phyloP scores from a whole-genome alignment of 2,113 vertebrate genomes.

The Salminus brasiliensis region DNA sequence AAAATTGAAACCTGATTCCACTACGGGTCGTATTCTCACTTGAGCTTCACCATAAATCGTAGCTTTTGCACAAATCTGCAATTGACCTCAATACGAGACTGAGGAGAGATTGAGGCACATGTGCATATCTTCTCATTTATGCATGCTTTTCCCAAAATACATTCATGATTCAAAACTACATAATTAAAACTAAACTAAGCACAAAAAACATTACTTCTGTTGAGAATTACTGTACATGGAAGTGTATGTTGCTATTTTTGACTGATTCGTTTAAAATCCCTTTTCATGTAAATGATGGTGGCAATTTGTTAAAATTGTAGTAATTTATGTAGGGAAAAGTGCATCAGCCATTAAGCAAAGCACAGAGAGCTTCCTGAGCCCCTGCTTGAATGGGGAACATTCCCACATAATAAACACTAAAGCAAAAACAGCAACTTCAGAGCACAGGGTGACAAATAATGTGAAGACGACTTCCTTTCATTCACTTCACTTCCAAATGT shows the following conservation, averaged over 20 bases:
- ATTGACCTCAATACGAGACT: constrained; percentile 25
- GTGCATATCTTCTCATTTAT: constrained; percentile 11
- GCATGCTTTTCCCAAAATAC: neutral
- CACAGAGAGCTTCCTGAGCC: constrained; percentile 59
- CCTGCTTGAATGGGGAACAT: neutral
- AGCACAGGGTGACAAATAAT: constrained; percentile 51
- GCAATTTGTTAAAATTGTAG: neutral
- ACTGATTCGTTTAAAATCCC: too few relatives aligned
- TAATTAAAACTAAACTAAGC: neutral
- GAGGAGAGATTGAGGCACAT: neutral
- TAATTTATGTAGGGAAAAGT: neutral
- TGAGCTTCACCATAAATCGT: neutral
- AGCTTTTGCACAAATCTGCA: neutral
- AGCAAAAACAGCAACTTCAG: constrained; percentile 77
- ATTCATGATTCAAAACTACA: neutral
- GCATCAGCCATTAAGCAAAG: constrained; percentile 61
- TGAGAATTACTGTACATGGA: neutral
- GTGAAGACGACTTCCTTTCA: too few relatives aligned
- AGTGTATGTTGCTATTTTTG: too few relatives aligned
- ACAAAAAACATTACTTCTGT: neutral
- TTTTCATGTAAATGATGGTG: neutral
- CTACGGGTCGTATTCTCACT: constrained; percentile 9
- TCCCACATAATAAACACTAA: constrained; percentile 45
- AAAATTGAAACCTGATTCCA: constrained; percentile 22
- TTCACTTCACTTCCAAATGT: too few relatives aligned